Percentiles rank a stretch among this genome's conserved stretches.
These are phyloP conservation scores for Meghimatium bilineatum DNA, from an alignment of 2,888 invertebrate species.

Conservation along the genomic window DNA sequence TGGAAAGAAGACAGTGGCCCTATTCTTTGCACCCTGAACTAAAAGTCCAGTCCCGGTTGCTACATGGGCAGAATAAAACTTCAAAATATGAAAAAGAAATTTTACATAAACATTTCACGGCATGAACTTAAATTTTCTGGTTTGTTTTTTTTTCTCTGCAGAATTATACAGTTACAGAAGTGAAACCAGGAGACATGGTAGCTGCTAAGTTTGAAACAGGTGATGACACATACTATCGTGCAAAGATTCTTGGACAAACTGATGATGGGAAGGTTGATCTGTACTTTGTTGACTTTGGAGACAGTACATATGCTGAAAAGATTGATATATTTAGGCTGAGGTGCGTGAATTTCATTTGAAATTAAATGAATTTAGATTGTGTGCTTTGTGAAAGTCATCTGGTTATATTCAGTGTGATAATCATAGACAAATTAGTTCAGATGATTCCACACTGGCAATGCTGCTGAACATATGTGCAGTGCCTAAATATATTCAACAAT, in stretches of 20 bases:
- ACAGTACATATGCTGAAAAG: constrained; percentile 60
- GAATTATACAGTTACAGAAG: constrained; percentile 51
- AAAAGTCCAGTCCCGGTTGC: too few relatives aligned
- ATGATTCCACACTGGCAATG: too few relatives aligned
- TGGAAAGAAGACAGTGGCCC: too few relatives aligned
- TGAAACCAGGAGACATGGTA: constrained; percentile 66
- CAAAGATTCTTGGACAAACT: constrained; percentile 62
- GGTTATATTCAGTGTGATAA: too few relatives aligned
- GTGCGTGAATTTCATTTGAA: constrained; percentile 50
- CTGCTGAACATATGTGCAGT: too few relatives aligned
- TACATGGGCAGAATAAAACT: too few relatives aligned
- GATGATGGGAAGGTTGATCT: constrained; percentile 63
- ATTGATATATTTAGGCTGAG: constrained; percentile 57
- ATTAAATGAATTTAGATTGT: neutral
- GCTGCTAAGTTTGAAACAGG: constrained; percentile 71
- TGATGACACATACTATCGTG: constrained; percentile 67
- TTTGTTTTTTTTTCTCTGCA: constrained; percentile 45
- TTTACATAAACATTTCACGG: too few relatives aligned
- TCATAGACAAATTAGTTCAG: too few relatives aligned
- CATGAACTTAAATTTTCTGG: neutral
- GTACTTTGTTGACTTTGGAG: constrained; percentile 73
- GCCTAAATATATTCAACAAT: too few relatives aligned
- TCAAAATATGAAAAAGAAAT: too few relatives aligned
- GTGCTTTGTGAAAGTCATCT: too few relatives aligned
- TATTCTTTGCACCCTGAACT: too few relatives aligned